Percentiles rank a stretch among this genome's conserved stretches.
These are phyloP conservation scores for Drosophila mayaguana DNA, from an alignment of 2,888 invertebrate species.

Conservation along the genomic window DNA sequence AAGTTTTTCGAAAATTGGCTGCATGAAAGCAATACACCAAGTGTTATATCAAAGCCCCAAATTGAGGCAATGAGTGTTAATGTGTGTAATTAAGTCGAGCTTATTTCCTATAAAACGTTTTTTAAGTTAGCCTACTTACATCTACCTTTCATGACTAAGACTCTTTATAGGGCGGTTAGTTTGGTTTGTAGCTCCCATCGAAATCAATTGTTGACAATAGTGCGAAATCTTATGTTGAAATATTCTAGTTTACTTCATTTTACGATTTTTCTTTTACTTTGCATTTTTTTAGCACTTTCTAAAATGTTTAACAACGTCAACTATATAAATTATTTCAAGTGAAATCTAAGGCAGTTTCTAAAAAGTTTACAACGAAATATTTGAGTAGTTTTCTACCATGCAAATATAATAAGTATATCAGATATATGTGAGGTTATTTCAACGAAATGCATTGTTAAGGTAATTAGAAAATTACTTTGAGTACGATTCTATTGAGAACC, in stretches of 20 bases:
- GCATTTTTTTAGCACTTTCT: constrained; percentile 28
- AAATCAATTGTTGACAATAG: not conserved
- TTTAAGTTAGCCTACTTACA: not conserved
- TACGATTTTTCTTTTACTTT: not conserved
- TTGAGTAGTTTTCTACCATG: not conserved
- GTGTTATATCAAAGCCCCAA: constrained; percentile 8
- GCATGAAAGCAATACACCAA: constrained; percentile 29
- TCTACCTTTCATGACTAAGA: not conserved
- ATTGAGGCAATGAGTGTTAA: constrained; percentile 32
- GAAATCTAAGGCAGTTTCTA: constrained; percentile 1
- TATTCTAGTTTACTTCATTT: constrained; percentile 10
- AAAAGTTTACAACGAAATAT: not conserved
- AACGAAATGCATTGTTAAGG: too few relatives aligned
- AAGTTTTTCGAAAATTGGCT: constrained; percentile 66
- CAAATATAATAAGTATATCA: not conserved
- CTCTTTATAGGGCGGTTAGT: not conserved
- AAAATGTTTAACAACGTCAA: constrained; percentile 22
- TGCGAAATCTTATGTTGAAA: not conserved
- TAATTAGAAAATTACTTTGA: too few relatives aligned
- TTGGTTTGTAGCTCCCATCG: not conserved
- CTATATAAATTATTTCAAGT: constrained; percentile 6
- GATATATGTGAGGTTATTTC: too few relatives aligned
- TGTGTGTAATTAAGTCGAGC: constrained; percentile 9
- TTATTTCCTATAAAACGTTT: constrained; percentile 16
- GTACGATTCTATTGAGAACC: too few relatives aligned